Conservation (phyloP, 2,113 vertebrate species). For the Speoplatyrhinus poulsoni region DNA sequence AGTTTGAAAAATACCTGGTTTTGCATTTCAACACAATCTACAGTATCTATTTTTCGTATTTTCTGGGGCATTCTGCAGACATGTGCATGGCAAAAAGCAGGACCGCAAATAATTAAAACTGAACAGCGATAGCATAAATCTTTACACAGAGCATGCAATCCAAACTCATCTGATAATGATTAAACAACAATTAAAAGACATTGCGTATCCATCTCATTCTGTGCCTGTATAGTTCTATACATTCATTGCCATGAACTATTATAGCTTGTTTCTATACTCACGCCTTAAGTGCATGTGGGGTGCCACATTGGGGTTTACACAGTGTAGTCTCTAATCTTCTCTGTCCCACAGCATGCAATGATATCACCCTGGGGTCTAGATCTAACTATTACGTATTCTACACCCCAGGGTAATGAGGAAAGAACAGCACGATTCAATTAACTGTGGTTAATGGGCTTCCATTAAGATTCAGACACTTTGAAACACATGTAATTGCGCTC, state of each 20-base stretch:
- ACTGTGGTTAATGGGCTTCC: conserved; percentile 59
- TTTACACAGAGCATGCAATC: too few species aligned
- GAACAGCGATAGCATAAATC: background rate
- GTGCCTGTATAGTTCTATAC: background rate
- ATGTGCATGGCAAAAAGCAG: background rate
- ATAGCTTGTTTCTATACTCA: conserved; percentile 19
- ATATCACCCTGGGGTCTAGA: conserved; percentile 31
- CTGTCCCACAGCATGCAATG: conserved; percentile 21
- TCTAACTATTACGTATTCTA: conserved; percentile 38
- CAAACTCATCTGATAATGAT: too few species aligned
- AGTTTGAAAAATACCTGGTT: too few species aligned
- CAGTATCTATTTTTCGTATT: too few species aligned
- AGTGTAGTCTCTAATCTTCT: conserved; percentile 12
- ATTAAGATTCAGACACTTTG: conserved; percentile 56
- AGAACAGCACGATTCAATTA: conserved; percentile 65
- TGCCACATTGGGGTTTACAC: conserved; percentile 11
- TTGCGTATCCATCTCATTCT: too few species aligned
- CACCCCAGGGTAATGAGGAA: conserved; percentile 36
- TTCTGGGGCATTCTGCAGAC: too few species aligned
- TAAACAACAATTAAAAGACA: too few species aligned
- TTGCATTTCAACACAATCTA: too few species aligned
- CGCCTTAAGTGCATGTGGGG: background rate
- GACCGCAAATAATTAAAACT: too few species aligned
- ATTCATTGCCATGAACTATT: conserved; percentile 21
- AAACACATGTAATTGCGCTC: conserved; percentile 10